Conservation (phyloP, 2,888 invertebrate genomes). For the Chironomus tentans region DNA sequence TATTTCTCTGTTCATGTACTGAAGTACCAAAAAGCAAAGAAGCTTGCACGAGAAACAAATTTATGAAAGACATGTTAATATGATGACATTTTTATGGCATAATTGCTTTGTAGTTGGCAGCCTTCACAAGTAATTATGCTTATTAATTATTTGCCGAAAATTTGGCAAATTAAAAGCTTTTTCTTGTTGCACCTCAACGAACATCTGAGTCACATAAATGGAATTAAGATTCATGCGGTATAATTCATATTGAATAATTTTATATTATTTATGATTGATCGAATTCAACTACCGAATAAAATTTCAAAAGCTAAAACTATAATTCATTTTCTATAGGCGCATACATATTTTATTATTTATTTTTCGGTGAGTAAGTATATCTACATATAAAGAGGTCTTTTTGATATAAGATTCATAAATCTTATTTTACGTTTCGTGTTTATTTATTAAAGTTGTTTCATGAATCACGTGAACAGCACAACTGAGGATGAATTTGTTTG, state of each 20-base stretch:
- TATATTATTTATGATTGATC: slow-evolving; percentile 12
- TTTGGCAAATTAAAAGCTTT: not conserved
- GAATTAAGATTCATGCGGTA: not conserved
- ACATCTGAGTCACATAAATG: not conserved
- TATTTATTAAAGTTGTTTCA: no score
- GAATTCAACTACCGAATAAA: slow-evolving; percentile 13
- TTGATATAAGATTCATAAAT: no score
- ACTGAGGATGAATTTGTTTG: no score
- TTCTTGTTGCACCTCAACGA: not conserved
- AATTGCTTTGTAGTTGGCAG: slow-evolving; percentile 9
- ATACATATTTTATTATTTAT: no score
- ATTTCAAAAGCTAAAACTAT: not conserved
- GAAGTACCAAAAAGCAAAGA: no score
- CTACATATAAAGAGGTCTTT: no score
- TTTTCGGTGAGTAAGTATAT: no score
- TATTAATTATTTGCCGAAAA: slow-evolving; percentile 18
- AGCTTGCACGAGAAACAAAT: not conserved
- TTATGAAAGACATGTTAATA: slow-evolving; percentile 9
- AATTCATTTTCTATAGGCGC: slow-evolving; percentile 1
- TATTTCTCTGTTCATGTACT: no score
- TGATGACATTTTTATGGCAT: slow-evolving; percentile 23
- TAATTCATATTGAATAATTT: slow-evolving; percentile 7
- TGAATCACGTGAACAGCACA: no score
- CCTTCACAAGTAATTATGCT: slow-evolving; percentile 19
- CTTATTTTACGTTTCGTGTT: no score